phyloP scores from a whole-genome alignment of 2,113 vertebrate genomes.

The Cyprinodon brontotheroides region DNA sequence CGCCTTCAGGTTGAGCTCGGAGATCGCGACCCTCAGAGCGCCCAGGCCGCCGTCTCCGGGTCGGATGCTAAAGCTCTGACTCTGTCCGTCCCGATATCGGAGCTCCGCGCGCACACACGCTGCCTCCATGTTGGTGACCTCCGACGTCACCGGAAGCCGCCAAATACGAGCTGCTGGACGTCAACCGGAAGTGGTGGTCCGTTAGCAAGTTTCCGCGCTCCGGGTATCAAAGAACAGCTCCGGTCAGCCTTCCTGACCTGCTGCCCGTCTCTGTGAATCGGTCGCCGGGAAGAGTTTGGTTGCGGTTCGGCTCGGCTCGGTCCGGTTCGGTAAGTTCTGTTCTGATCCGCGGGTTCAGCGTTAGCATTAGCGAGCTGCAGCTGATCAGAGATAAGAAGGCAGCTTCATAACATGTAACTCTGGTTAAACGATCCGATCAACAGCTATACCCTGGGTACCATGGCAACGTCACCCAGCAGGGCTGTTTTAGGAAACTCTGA shows the following conservation, averaged over 20 bases:
- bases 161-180: constrained; percentile 34
- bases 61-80: constrained; percentile 39
- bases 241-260: neutral
- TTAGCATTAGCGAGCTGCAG: constrained; percentile 19
- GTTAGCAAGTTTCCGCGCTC: neutral
- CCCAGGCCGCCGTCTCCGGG: constrained; percentile 50
- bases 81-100: constrained; percentile 56
- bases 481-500: neutral
- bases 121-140: constrained; percentile 52
- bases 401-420: neutral
- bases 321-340: constrained; percentile 22
- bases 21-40: constrained; percentile 49
- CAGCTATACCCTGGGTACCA: neutral
- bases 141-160: neutral
- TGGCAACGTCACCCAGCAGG: neutral
- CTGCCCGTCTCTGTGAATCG: too few species aligned
- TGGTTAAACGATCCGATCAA: neutral
- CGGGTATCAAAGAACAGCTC: constrained; percentile 8
- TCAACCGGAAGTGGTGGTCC: constrained; percentile 49
- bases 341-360: neutral
- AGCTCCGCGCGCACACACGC: constrained; percentile 56
- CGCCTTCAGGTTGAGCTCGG: constrained; percentile 43
- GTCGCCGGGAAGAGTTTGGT: too few species aligned
- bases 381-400: neutral
- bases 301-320: neutral